Base-by-base conservation (phyloP, 2,797 vertebrate genomes). In the Liasis olivaceus region DNA sequence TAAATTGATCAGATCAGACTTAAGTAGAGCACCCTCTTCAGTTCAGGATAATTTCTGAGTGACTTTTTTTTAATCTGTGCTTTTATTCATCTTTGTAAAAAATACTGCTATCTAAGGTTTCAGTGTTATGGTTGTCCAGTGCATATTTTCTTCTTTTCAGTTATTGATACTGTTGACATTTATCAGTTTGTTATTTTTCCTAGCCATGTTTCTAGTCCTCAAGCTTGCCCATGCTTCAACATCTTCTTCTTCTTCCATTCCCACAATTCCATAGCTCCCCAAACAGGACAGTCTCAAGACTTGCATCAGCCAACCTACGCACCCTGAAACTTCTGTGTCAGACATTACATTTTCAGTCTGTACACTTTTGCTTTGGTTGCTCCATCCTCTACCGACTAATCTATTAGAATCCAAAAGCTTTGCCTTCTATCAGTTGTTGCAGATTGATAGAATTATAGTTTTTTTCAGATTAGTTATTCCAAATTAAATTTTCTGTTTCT, bases 401-500 rank as follows among this genome's bases (percentile, higher is more conserved):
- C 81, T 87, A 63, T 62, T 20, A 31, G 58, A 81, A 64, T 28
- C 2, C 22, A 51, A 92, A 94, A 66, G 59, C 36, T 64, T 89
- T 90, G 1, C 5, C 7, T 89, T 47, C 51, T 47, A 87, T 13
- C 90, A 59, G 24, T n/a, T 0, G 8, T 5, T 31, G 66, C 66
- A 72, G n/a, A 72, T 72, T 2, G 36, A 81, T 81, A 58, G 22
- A 42, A 62, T 36, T 22, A 1, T 0, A 56, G 0, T 0, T 9
- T 47, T 60, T 95, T 94, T 77, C 54, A 90, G 3, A 62, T 56
- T 85, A 86, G 87, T 90, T 86, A 90, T 51, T 64, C 42, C 5
- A 60, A 90, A 51, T 20, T 88, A 0, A 1, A 1, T 91, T 93
- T 89, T 92, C 93, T 0, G 0, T 92, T 92, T 88, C 77, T 92